Percentiles rank a stretch among this genome's conserved stretches.
These are phyloP conservation scores for Diorhabda carinulata DNA, from an alignment of 1,140 invertebrate genomes.

Conservation along the genomic window DNA sequence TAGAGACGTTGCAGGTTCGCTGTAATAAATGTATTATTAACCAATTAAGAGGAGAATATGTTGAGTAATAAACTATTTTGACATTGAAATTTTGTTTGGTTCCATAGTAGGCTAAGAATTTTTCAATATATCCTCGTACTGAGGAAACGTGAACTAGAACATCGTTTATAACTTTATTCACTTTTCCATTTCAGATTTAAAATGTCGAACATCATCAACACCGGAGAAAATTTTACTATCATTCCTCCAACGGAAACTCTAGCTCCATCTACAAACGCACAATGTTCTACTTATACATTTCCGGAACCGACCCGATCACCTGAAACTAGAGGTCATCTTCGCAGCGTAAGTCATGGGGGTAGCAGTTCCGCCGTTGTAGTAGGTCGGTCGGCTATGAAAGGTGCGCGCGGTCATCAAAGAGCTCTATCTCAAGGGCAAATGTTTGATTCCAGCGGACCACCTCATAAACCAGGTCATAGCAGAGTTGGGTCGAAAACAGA, in stretches of 20 bases:
- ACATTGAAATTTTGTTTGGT: no score
- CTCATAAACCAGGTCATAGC: slow-evolving; percentile 60
- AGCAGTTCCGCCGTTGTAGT: slow-evolving; percentile 47
- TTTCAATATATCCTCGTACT: no score
- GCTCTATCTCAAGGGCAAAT: slow-evolving; percentile 85
- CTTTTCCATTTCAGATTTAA: slow-evolving; percentile 13
- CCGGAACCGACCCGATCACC: slow-evolving; percentile 36
- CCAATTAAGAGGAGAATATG: no score
- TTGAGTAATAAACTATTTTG: no score
- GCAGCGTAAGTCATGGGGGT: slow-evolving; percentile 78
- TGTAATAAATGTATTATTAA: no score
- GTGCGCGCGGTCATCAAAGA: slow-evolving; percentile 70
- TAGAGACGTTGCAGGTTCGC: no score
- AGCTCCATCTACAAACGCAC: slow-evolving; percentile 7
- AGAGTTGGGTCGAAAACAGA: slow-evolving; percentile 80
- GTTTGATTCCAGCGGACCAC: slow-evolving; percentile 43
- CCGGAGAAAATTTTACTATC: slow-evolving; percentile 21
- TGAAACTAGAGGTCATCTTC: slow-evolving; percentile 57
- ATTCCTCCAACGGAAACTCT: slow-evolving; percentile 10
- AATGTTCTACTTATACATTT: slow-evolving; percentile 45
- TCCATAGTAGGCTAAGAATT: no score
- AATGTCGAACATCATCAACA: slow-evolving; percentile 37
- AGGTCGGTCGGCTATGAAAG: slow-evolving; percentile 61
- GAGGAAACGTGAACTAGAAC: no score
- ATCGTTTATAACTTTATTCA: no score